Percentiles rank a stretch among this genome's conserved stretches.
These are phyloP conservation scores for Tinea trinotella DNA, from an alignment of 2,888 invertebrate genomes.

Conservation along the genomic window DNA sequence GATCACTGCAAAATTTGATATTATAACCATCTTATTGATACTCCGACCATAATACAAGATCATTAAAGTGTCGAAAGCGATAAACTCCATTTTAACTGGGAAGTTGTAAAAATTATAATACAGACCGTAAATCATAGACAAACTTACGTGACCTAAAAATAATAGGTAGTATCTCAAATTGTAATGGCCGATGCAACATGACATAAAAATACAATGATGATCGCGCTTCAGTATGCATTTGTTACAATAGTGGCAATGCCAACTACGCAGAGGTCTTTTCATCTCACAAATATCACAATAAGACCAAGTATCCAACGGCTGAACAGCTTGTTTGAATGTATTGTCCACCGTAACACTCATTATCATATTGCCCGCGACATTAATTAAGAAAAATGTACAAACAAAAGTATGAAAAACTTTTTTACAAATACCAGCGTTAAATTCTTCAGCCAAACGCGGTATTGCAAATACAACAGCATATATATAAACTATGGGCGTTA, in stretches of 20 bases:
- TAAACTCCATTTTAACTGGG: conserved; percentile 45
- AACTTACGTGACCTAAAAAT: conserved; percentile 77
- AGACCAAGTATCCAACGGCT: conserved; percentile 61
- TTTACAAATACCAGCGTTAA: conserved; percentile 29
- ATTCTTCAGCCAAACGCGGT: conserved; percentile 31
- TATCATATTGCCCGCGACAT: conserved; percentile 46
- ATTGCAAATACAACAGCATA: conserved; percentile 41
- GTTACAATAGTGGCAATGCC: conserved; percentile 88
- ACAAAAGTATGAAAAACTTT: conserved; percentile 34
- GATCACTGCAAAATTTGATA: conserved; percentile 33
- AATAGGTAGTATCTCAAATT: conserved; percentile 87
- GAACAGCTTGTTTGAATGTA: conserved; percentile 40
- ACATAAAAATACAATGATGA: conserved; percentile 88
- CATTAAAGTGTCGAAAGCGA: conserved; percentile 28
- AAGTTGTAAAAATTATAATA: conserved; percentile 76
- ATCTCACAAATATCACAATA: conserved; percentile 83
- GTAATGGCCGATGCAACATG: conserved; percentile 84
- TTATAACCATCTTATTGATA: conserved; percentile 28
- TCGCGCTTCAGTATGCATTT: conserved; percentile 86
- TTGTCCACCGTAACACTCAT: conserved; percentile 38
- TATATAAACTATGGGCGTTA: conserved; percentile 39
- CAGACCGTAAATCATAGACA: conserved; percentile 77
- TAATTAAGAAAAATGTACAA: conserved; percentile 38
- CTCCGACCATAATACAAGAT: neutral
- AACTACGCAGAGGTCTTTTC: conserved; percentile 80